Base-by-base conservation (phyloP, 2,113 vertebrate genomes). In the Rhinolophus ferrumequinum region DNA sequence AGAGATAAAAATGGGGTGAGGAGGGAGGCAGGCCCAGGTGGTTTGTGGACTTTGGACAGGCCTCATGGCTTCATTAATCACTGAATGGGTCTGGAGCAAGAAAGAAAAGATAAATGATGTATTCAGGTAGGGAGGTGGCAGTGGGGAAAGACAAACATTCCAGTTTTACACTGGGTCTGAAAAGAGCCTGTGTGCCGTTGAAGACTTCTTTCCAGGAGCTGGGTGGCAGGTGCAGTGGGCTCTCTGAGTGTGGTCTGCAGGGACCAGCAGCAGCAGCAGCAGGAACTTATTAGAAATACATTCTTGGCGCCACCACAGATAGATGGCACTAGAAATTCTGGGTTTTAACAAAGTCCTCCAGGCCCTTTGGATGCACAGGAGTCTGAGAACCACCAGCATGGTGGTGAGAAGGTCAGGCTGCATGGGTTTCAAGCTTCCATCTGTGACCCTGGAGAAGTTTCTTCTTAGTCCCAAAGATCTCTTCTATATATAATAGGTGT, bases 401-500 rank as follows among this genome's bases (percentile, higher is more conserved):
- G 28, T 0, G n/a, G 11, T 12, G 22, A 50, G 64, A 80, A 41
- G 70, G 11, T 35, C 58, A 35, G 72, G 33, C 44, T 30, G 24
- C 35, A 21, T 54, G 44, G 47, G 44, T 47, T 84, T 47, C 10
- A 26, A 30, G 38, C 75, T 47, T 24, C 6, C 10, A 41, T 92
- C 62, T 16, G 52, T 52, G 70, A 54, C 77, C 44, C 64, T 35
- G 14, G 8, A 14, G 35, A 56, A 28, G 28, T 54, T 62, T 72
- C 15, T 50, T 13, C 30, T 28, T n/a, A 72, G 33, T 44, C 13
- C 64, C 47, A 19, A 41, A 10, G 41, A 28, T 64, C 18, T 88
- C n/a, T 60, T 85, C 64, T 75, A 1, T n/a, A 35, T 8, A 33
- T 41, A n/a, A 67, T 0, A 54, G 67, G 69, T 0, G 16, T 1